Conservation (phyloP, 2,113 vertebrate genomes). For the Hippopotamus amphibius region DNA sequence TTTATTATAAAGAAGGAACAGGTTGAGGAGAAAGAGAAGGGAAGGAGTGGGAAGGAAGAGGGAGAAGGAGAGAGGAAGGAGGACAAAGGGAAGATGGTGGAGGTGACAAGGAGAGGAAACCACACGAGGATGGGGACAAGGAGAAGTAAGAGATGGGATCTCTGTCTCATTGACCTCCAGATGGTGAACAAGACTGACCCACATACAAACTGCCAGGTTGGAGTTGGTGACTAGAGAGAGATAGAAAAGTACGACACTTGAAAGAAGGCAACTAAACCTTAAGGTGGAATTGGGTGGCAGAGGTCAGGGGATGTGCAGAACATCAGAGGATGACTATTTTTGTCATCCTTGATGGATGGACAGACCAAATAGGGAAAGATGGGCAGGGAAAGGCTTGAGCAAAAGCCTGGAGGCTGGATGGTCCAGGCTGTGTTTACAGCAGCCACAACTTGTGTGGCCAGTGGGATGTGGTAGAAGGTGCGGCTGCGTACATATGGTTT, state of each 20-base stretch:
- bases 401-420: neutral
- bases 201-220: neutral
- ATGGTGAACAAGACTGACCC: neutral
- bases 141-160: neutral
- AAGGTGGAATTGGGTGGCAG: neutral
- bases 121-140: neutral
- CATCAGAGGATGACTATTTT: neutral
- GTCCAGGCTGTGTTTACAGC: neutral
- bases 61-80: neutral
- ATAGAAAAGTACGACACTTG: neutral
- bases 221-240: neutral
- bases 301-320: neutral
- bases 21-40: neutral
- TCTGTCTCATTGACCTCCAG: neutral
- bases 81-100: neutral
- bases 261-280: neutral
- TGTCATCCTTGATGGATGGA: neutral
- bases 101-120: neutral
- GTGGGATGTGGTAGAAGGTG: accelerated
- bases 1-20: neutral
- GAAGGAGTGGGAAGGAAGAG: neutral
- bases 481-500: neutral
- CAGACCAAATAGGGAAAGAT: neutral
- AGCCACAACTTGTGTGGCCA: no score
- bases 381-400: neutral